phyloP scores from a whole-genome alignment of 2,888 invertebrate species.

The Amiota communis region DNA sequence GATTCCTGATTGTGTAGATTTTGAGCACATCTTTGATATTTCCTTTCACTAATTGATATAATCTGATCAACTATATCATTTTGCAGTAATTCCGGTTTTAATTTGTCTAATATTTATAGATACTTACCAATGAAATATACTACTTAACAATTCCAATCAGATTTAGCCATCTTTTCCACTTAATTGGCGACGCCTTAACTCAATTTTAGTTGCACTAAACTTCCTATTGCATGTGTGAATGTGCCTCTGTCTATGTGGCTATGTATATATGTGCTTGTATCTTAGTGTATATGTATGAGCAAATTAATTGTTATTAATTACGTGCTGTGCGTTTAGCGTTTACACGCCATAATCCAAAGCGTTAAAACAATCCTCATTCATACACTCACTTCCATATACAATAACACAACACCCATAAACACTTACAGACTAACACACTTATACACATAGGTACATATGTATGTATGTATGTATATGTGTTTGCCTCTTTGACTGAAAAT shows the following conservation, averaged over 20 bases:
- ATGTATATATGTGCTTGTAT: too few relatives aligned
- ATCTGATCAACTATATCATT: background rate
- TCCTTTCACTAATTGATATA: too few relatives aligned
- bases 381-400: background rate
- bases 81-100: background rate
- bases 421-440: slow-evolving; percentile 26
- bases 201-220: slow-evolving; percentile 21
- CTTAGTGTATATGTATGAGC: background rate
- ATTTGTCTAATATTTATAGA: background rate
- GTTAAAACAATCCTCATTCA: slow-evolving; percentile 26
- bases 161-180: background rate
- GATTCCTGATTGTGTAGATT: too few relatives aligned
- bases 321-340: slow-evolving; percentile 45
- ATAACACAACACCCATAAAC: slow-evolving; percentile 6
- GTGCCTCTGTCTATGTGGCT: too few relatives aligned
- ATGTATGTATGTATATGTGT: background rate
- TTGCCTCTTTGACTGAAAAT: background rate
- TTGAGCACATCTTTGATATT: too few relatives aligned
- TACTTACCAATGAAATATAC: background rate
- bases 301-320: slow-evolving; percentile 44
- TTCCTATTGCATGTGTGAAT: background rate
- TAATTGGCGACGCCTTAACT: slow-evolving; percentile 25
- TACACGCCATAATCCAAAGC: slow-evolving; percentile 33
- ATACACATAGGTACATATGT: slow-evolving; percentile 22
- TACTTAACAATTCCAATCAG: slow-evolving; percentile 8